Evolutionary conservation across 2,113 vertebrate genomes (phyloP), one percentile per base, ranked within the genome.

Genomic region (Mobula birostris): DNA sequence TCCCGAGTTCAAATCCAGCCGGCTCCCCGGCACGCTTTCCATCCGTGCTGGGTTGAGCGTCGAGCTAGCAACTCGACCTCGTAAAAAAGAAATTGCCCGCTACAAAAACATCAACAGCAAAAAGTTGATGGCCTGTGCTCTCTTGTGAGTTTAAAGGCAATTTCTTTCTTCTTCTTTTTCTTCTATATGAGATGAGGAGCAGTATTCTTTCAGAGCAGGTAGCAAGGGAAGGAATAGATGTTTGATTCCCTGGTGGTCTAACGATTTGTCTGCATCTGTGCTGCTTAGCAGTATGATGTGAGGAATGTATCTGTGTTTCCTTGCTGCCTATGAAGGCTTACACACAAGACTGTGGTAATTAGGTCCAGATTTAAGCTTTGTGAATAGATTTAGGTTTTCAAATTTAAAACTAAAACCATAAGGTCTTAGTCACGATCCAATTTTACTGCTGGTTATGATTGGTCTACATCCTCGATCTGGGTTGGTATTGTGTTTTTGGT

Each of bases 371-470:
- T 93, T 93, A 15, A 19, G 21, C 56, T 76, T 93, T 56, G 70
- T 74, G 91, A 76, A 93, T 72, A 56, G n/a, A 74, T 21, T 74
- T 74, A 74, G 72, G 72, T 74, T 74, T 74, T 32, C 63, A 68
- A 36, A 93, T 93, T 56, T 74, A 56, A 72, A 93, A 93, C 32
- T 48, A 72, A 56, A 93, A 93, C 66, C 90, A 72, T 90, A 90
- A 66, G 32, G 91, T 76, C 70, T 56, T 27, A 74, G 40, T 93
- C 91, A 74, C 24, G 27, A 27, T 74, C 24, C 36, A 36, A 74
- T 74, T 40, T 74, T 74, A 48, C 91, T 74, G 68, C 91, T 74
- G 36, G 91, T 93, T 68, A 74, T 40, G 36, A 2, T 93, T 40
- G 27, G n/a, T 27, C 68, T 40, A 14, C 2, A 70, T 93, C 27